A percentile compares a stretch with the other conserved stretches of the same genome.
Conservation (phyloP, 1,140 invertebrate genomes). For the Macrotrachela quadricornifera region DNA sequence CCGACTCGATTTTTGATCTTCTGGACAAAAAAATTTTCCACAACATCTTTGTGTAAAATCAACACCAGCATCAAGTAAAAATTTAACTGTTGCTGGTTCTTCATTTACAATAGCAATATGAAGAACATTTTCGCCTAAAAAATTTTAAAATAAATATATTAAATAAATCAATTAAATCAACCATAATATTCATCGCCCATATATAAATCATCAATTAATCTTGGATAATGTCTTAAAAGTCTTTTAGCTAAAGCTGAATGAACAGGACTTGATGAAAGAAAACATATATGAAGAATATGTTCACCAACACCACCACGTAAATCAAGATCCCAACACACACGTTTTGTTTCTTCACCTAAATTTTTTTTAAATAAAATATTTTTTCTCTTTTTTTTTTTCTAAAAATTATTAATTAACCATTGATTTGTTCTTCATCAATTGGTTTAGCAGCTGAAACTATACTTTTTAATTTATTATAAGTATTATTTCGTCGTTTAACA, state of each 20-base stretch:
- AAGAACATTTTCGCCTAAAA: slow-evolving; percentile 33
- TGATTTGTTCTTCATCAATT: background rate
- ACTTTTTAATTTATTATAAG: too few species aligned
- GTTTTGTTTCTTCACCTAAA: slow-evolving; percentile 33
- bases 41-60: slow-evolving; percentile 70
- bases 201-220: slow-evolving; percentile 84
- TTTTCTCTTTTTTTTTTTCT: slow-evolving; percentile 18
- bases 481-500: too few species aligned
- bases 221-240: slow-evolving; percentile 68
- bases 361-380: slow-evolving; percentile 31
- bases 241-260: slow-evolving; percentile 78
- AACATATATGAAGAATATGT: slow-evolving; percentile 72
- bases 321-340: slow-evolving; percentile 74
- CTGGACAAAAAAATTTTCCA: slow-evolving; percentile 64
- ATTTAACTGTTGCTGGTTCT: slow-evolving; percentile 88
- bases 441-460: background rate
- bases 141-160: slow-evolving; percentile 17
- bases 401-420: background rate
- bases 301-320: slow-evolving; percentile 83
- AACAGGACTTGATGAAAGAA: slow-evolving; percentile 66
- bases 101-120: slow-evolving; percentile 96
- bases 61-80: slow-evolving; percentile 66
- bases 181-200: slow-evolving; percentile 88
- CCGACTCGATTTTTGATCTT: slow-evolving; percentile 78
- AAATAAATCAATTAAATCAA: slow-evolving; percentile 23